These are phyloP conservation scores for Dromas ardeola DNA, from an alignment of 2,113 vertebrate species.

Conservation along the genomic window DNA sequence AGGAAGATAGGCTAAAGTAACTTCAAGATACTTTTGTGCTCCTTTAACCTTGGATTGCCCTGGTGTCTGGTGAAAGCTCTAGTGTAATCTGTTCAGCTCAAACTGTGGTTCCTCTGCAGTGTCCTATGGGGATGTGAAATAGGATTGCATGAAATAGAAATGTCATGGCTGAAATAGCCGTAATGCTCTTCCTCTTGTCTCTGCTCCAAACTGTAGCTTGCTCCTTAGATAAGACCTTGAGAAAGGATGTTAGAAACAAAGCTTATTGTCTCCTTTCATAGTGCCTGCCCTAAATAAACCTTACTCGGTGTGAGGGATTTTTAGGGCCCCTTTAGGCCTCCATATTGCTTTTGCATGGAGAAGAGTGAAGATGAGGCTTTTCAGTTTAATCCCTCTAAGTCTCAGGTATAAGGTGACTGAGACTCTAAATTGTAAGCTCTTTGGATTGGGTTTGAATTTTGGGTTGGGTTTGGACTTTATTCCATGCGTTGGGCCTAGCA, in stretches of 20 bases:
- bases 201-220: neutral
- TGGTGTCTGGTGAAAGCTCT: neutral
- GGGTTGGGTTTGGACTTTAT: neutral
- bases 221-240: neutral
- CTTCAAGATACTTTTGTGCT: neutral
- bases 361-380: neutral
- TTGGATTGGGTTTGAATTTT: neutral
- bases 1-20: neutral
- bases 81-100: neutral
- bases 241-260: neutral
- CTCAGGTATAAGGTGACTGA: neutral
- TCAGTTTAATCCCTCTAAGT: neutral
- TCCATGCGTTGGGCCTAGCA: neutral
- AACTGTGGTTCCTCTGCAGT: neutral
- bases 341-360: neutral
- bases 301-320: neutral
- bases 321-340: neutral
- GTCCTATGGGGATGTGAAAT: constrained; percentile 35
- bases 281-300: neutral
- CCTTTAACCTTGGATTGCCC: constrained; percentile 20
- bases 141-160: constrained; percentile 48
- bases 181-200: neutral
- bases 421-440: neutral
- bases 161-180: neutral
- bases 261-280: neutral